A percentile compares a stretch with the other conserved stretches of the same genome.
These are phyloP conservation scores for Leptinotarsa tumamoca DNA, from an alignment of 2,888 invertebrate genomes.

Conservation along the genomic window DNA sequence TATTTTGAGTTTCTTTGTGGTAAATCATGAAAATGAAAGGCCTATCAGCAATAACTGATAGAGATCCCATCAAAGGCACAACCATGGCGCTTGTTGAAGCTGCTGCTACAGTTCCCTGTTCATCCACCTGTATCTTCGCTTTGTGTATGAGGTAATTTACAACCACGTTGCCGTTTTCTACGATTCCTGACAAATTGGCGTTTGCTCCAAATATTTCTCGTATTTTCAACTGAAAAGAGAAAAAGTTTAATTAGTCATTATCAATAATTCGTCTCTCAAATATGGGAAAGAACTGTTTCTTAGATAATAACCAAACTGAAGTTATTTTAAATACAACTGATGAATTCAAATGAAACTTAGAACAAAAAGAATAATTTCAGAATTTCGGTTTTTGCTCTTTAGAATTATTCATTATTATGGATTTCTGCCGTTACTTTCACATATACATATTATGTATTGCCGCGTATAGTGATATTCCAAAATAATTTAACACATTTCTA, in stretches of 20 bases:
- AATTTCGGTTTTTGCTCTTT: too few species aligned
- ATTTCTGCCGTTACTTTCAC: too few species aligned
- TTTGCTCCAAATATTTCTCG: constrained; percentile 69
- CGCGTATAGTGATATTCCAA: too few species aligned
- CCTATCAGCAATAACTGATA: constrained; percentile 70
- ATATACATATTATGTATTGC: too few species aligned
- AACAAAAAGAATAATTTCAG: too few species aligned
- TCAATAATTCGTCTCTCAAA: too few species aligned
- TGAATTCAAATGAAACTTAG: too few species aligned
- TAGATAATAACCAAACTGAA: too few species aligned
- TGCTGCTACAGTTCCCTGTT: constrained; percentile 75
- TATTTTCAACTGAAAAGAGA: constrained; percentile 71
- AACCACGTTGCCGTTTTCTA: constrained; percentile 63
- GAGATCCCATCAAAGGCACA: constrained; percentile 72
- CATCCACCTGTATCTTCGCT: constrained; percentile 75
- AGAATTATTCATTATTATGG: too few species aligned
- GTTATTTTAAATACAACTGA: too few species aligned
- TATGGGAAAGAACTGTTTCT: too few species aligned
- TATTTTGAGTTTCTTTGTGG: constrained; percentile 68
- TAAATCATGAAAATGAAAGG: constrained; percentile 78
- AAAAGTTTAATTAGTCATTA: not conserved
- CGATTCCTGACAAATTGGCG: constrained; percentile 73
- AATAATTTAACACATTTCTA: too few species aligned
- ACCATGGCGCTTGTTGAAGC: constrained; percentile 73
- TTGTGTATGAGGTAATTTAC: constrained; percentile 74